Evolutionary conservation across 2,888 invertebrate genomes (phyloP).

Genomic region (Hypselothyrea guttata): DNA sequence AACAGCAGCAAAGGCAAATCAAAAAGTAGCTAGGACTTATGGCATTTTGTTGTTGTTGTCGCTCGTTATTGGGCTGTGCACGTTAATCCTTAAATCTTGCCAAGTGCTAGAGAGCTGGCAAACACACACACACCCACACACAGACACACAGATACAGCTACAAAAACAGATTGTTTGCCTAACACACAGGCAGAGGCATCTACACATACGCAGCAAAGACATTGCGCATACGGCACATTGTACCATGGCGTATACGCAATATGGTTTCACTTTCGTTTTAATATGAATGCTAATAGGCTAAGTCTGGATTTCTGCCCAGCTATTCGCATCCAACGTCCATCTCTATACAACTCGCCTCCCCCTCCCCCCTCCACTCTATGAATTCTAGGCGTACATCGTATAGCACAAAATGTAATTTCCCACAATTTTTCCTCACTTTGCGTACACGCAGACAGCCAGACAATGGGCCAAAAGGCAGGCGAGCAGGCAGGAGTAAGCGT

Average conservation of each 20-base stretch:
- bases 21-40: conserved; percentile 67
- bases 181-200: conserved; percentile 12
- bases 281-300: conserved; percentile 79
- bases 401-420: conserved; percentile 73
- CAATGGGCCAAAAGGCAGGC: conserved; percentile 40
- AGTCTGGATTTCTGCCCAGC: conserved; percentile 69
- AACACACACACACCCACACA: conserved; percentile 13
- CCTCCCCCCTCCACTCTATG: background rate
- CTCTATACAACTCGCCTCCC: background rate
- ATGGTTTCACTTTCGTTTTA: conserved; percentile 77
- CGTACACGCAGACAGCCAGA: conserved; percentile 57
- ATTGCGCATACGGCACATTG: conserved; percentile 53
- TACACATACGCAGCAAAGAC: conserved; percentile 41
- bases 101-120: conserved; percentile 63
- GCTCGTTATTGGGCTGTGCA: conserved; percentile 64
- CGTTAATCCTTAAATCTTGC: conserved; percentile 77
- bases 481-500: conserved; percentile 7
- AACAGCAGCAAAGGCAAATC: conserved; percentile 43
- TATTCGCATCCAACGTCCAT: background rate
- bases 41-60: conserved; percentile 38
- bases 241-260: conserved; percentile 67
- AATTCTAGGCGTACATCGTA: conserved; percentile 24
- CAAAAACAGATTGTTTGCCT: conserved; percentile 65
- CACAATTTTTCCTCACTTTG: conserved; percentile 78
- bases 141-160: conserved; percentile 9